A percentile compares a stretch with the other conserved stretches of the same genome.
Evolutionary conservation across 2,797 vertebrate species (phyloP).

Genomic region (Fistularia commersonii): DNA sequence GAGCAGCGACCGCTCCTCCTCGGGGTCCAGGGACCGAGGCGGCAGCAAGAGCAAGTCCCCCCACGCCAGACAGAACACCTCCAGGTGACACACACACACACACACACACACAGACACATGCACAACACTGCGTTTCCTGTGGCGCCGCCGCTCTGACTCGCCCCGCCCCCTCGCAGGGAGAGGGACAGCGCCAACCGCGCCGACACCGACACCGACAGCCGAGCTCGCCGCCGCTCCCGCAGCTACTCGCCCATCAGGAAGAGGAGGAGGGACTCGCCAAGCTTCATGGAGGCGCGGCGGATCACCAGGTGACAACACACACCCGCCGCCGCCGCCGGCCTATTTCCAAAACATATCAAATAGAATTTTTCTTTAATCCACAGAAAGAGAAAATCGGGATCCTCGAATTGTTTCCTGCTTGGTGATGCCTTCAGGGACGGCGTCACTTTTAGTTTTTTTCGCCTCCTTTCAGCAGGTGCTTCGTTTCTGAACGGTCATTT

Average conservation of each 20-base stretch:
- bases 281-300: conserved; percentile 97
- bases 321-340: not conserved
- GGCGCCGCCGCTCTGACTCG: too few relatives aligned
- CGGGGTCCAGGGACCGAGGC: conserved; percentile 80
- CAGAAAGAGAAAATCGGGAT: too few relatives aligned
- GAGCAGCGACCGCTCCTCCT: conserved; percentile 86
- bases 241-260: conserved; percentile 98
- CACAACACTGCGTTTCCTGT: conserved; percentile 12
- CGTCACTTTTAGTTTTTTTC: too few relatives aligned
- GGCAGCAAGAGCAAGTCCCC: conserved; percentile 84
- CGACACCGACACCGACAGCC: conserved; percentile 84
- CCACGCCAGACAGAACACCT: conserved; percentile 81
- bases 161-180: conserved; percentile 80
- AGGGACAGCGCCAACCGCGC: conserved; percentile 85
- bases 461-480: too few relatives aligned
- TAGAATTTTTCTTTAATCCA: too few relatives aligned
- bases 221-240: conserved; percentile 89
- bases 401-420: too few relatives aligned
- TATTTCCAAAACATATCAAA: too few relatives aligned
- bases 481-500: too few relatives aligned
- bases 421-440: too few relatives aligned
- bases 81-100: conserved; percentile 79
- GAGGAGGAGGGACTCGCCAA: conserved; percentile 92
- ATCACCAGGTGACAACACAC: conserved; percentile 87
- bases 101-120: too few relatives aligned